Evolutionary conservation across 2,113 vertebrate species (phyloP).

Genomic region (Puffinus mauretanicus): DNA sequence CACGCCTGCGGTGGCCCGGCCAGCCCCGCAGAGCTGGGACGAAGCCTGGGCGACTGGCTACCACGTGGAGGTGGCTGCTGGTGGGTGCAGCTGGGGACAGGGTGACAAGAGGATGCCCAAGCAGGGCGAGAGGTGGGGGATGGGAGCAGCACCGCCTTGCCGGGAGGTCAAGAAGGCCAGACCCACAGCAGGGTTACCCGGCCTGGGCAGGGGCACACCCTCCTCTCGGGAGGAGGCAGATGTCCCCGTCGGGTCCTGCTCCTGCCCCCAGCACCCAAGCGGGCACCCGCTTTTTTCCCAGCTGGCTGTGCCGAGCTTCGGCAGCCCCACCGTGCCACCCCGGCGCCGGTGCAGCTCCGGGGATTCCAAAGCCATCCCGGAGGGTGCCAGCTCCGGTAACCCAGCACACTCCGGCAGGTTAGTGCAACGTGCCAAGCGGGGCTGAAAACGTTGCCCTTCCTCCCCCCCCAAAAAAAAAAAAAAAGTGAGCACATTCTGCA

Average conservation of each 20-base stretch:
- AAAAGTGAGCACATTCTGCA: neutral
- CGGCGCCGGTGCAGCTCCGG: rapidly evolving
- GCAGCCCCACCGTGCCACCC: neutral
- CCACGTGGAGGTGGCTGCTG: rapidly evolving
- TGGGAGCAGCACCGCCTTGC: neutral
- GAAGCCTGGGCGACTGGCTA: rapidly evolving
- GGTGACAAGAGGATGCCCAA: neutral
- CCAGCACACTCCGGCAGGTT: rapidly evolving
- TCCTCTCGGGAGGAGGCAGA: rapidly evolving
- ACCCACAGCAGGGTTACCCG: neutral
- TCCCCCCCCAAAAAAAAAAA: too few species aligned
- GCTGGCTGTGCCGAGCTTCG: rapidly evolving
- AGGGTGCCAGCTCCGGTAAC: neutral
- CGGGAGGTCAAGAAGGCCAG: neutral
- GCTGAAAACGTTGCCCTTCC: rapidly evolving
- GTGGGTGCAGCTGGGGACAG: neutral
- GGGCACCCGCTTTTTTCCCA: neutral
- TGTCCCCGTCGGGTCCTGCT: rapidly evolving
- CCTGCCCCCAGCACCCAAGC: neutral
- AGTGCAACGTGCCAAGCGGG: rapidly evolving
- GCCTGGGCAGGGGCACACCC: neutral
- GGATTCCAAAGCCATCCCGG: neutral
- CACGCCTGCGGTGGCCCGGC: rapidly evolving
- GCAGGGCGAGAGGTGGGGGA: neutral
- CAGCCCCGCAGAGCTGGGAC: neutral